Evolutionary conservation across 92 coral and sea anemone genomes (phyloP).

Genomic region (Chrysogorgia sp.): DNA sequence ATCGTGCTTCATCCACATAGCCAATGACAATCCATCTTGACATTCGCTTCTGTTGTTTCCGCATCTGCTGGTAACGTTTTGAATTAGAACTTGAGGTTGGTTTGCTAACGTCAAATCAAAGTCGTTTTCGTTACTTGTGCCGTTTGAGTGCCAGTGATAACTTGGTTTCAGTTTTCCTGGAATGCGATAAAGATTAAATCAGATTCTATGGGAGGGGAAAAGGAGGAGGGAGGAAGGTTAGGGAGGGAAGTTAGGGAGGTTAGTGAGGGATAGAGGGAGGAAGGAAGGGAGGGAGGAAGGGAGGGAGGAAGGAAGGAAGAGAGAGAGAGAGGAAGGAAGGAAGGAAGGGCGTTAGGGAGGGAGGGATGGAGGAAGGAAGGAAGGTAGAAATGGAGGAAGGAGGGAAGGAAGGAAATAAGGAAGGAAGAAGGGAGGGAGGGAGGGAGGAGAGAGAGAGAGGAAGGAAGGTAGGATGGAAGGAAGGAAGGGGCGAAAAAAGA

Average conservation of each 20-base stretch:
- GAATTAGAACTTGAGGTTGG: neutral
- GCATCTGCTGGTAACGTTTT: conserved; percentile 7
- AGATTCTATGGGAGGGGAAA: neutral
- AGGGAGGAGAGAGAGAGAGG: neutral
- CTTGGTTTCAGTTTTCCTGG: conserved; percentile 13
- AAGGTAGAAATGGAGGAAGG: neutral
- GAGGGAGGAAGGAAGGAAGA: neutral
- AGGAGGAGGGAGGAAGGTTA: neutral
- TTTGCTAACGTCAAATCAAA: conserved; percentile 1
- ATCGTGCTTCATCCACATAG: conserved; percentile 35
- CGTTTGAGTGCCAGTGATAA: neutral
- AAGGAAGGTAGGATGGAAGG: neutral
- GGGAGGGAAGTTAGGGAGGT: too few relatives aligned
- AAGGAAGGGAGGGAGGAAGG: too few relatives aligned
- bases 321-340: neutral
- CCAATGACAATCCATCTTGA: conserved; percentile 14
- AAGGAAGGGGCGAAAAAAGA: neutral
- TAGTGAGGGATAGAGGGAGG: too few relatives aligned
- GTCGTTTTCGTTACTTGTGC: neutral
- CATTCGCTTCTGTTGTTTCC: conserved; percentile 4
- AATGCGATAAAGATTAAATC: neutral
- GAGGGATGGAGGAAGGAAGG: neutral
- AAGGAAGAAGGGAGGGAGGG: neutral
- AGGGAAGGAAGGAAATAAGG: neutral
- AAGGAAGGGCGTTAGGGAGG: neutral